phyloP scores from a whole-genome alignment of 2,797 vertebrate genomes.

The Myotis planiceps region DNA sequence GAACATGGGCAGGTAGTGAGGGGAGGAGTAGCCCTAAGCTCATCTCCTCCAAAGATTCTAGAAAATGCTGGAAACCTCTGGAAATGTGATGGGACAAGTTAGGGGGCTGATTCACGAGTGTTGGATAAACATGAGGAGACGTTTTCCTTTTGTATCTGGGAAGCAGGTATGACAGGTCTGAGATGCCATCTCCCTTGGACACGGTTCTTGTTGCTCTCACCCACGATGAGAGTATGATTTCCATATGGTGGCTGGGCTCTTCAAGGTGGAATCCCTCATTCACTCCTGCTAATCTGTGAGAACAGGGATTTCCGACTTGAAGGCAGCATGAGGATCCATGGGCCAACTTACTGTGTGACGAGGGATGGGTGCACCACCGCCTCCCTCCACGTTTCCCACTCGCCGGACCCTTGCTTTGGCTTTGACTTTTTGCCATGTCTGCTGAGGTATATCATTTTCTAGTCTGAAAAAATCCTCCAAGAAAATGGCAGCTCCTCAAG shows the following conservation, averaged over 20 bases:
- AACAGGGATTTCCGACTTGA: background rate
- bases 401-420: background rate
- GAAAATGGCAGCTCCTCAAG: background rate
- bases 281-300: background rate
- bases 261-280: background rate
- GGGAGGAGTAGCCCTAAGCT: background rate
- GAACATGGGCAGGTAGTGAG: background rate
- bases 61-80: background rate
- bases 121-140: background rate
- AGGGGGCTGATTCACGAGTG: background rate
- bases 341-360: background rate
- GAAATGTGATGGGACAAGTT: background rate
- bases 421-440: background rate
- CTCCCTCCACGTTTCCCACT: background rate
- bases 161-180: background rate
- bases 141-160: background rate
- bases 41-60: background rate
- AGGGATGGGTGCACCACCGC: background rate
- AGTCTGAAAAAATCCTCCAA: background rate
- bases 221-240: background rate
- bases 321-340: background rate
- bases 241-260: background rate
- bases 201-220: background rate
- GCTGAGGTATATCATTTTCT: background rate
- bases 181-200: background rate